Percentiles rank a stretch among this genome's conserved stretches.
Evolutionary conservation across 1,140 invertebrate genomes (phyloP).

Genomic region (Agrypnia vestita): DNA sequence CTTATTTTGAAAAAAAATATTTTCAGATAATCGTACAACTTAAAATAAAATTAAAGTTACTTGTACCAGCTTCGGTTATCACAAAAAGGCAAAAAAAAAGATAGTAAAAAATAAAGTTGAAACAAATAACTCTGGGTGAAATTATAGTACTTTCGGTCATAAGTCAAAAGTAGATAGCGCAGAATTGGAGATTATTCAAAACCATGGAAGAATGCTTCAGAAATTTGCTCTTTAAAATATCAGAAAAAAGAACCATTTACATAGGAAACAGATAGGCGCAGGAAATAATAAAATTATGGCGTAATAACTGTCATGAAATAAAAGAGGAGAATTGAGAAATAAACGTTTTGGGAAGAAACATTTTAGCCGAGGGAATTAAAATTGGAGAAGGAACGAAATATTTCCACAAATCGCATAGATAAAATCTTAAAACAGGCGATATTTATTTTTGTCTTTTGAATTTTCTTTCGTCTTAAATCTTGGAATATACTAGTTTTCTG

Average conservation of each 20-base stretch:
- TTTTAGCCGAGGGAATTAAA: background rate
- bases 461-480: too few species aligned
- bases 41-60: too few species aligned
- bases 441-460: too few species aligned
- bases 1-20: too few species aligned
- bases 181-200: constrained; percentile 14
- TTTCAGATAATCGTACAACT: too few species aligned
- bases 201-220: background rate
- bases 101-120: too few species aligned
- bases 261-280: constrained; percentile 3
- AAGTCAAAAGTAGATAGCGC: constrained; percentile 11
- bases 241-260: constrained; percentile 17
- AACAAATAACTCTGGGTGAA: too few species aligned
- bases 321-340: constrained; percentile 4
- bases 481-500: too few species aligned
- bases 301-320: constrained; percentile 35
- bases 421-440: background rate
- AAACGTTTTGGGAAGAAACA: constrained; percentile 16
- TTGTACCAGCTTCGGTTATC: too few species aligned
- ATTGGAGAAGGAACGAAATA: background rate
- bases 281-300: constrained; percentile 37
- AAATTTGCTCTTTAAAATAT: background rate
- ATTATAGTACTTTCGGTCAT: background rate
- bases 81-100: too few species aligned
- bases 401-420: background rate